Conservation (phyloP, 1,140 invertebrate species). For the Triops cancriformis region DNA sequence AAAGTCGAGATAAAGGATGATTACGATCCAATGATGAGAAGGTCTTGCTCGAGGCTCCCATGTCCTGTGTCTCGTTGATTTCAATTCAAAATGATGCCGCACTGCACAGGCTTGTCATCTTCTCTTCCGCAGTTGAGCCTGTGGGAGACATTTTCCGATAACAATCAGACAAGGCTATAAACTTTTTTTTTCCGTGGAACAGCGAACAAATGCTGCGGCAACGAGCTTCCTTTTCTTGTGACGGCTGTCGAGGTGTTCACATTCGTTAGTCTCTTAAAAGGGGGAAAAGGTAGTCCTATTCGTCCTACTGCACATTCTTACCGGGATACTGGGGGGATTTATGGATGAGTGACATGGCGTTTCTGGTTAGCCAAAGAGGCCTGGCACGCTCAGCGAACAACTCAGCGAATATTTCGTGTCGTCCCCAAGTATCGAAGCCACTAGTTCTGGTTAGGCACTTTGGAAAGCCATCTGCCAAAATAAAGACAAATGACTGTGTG, state of each 20-base stretch:
- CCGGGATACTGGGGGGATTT: neutral
- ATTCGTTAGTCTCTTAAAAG: neutral
- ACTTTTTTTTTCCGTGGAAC: neutral
- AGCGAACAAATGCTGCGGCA: neutral
- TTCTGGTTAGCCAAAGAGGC: neutral
- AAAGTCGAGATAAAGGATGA: neutral
- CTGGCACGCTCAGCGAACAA: neutral
- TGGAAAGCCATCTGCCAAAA: neutral
- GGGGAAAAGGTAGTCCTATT: neutral
- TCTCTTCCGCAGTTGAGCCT: neutral
- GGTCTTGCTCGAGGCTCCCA: neutral
- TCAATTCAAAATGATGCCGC: neutral
- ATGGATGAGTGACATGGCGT: conserved; percentile 4
- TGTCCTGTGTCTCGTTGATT: neutral
- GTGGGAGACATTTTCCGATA: neutral
- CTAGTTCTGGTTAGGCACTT: neutral
- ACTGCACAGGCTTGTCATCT: neutral
- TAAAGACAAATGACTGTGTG: neutral
- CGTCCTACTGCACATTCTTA: neutral
- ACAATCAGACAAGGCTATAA: neutral
- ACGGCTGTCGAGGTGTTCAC: neutral
- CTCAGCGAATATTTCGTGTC: neutral
- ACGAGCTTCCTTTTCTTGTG: neutral
- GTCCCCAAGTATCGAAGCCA: neutral
- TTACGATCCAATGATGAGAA: neutral